These are phyloP conservation scores for Gracilinanus agilis DNA, from an alignment of 2,113 vertebrate species.

Conservation along the genomic window DNA sequence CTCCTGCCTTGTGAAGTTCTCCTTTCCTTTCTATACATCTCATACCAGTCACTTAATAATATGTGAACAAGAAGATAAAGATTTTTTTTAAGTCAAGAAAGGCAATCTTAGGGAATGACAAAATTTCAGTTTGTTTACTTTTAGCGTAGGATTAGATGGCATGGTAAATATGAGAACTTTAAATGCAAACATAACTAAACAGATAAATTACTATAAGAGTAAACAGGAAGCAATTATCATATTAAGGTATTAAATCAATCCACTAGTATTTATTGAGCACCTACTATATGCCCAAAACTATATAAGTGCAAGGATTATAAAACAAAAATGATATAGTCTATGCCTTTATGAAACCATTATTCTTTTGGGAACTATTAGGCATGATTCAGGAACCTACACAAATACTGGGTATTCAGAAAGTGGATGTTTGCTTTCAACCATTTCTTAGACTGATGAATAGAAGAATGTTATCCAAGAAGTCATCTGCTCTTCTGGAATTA, in stretches of 20 bases:
- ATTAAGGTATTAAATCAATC: neutral
- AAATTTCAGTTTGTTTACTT: neutral
- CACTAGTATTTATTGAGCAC: neutral
- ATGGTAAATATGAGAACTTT: neutral
- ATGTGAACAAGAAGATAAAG: neutral
- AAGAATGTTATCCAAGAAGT: neutral
- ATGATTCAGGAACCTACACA: neutral
- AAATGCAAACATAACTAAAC: neutral
- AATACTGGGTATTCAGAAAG: neutral
- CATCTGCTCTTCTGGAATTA: neutral
- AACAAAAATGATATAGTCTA: neutral
- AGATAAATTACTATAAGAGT: neutral
- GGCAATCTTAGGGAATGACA: neutral
- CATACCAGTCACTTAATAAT: neutral
- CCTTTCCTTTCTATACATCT: neutral
- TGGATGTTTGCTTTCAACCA: neutral
- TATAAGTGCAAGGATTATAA: too few species aligned
- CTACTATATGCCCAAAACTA: neutral
- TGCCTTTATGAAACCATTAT: neutral
- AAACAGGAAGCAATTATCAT: neutral
- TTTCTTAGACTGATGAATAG: neutral
- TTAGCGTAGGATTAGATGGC: neutral
- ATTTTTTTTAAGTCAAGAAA: neutral
- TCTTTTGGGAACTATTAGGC: neutral
- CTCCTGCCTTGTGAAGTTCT: neutral